Evolutionary conservation across 1,140 invertebrate genomes (phyloP).

Genomic region (Drosophila nigrodunni): DNA sequence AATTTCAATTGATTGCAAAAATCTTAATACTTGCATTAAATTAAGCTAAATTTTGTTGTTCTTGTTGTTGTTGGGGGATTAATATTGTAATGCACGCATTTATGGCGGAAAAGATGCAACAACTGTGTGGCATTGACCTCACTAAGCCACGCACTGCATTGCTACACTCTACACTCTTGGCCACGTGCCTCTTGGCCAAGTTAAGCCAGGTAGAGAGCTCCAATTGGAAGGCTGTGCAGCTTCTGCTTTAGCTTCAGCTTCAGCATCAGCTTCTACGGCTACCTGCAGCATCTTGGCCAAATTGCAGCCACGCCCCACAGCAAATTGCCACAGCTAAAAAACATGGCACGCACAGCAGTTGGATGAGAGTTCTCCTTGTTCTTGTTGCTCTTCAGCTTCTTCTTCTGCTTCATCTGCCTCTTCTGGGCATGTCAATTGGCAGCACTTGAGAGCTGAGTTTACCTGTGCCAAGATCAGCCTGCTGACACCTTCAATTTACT

Average conservation of each 20-base stretch:
- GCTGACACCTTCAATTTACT: conserved; percentile 67
- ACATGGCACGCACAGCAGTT: conserved; percentile 41
- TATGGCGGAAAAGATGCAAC: conserved; percentile 5
- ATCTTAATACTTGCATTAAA: conserved; percentile 1
- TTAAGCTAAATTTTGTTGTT: background rate
- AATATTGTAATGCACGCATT: conserved; percentile 7
- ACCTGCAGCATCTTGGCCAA: conserved; percentile 44
- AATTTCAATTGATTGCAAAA: conserved; percentile 16
- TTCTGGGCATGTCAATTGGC: conserved; percentile 17
- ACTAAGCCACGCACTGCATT: background rate
- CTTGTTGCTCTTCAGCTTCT: background rate
- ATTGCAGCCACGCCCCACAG: conserved; percentile 65
- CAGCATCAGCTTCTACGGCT: conserved; percentile 6
- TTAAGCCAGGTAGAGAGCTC: background rate
- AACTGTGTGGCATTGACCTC: conserved; percentile 55
- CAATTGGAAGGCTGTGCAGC: conserved; percentile 36
- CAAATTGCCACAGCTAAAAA: conserved; percentile 41
- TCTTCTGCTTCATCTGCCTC: background rate
- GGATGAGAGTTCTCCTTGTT: conserved; percentile 14
- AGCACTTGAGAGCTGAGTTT: conserved; percentile 15
- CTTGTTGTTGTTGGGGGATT: background rate
- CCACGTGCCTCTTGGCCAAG: conserved; percentile 70
- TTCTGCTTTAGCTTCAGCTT: conserved; percentile 10
- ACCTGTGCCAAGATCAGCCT: conserved; percentile 58
- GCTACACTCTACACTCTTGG: conserved; percentile 11